These are phyloP conservation scores for Formica selysi DNA, from an alignment of 1,140 invertebrate species.

Conservation along the genomic window DNA sequence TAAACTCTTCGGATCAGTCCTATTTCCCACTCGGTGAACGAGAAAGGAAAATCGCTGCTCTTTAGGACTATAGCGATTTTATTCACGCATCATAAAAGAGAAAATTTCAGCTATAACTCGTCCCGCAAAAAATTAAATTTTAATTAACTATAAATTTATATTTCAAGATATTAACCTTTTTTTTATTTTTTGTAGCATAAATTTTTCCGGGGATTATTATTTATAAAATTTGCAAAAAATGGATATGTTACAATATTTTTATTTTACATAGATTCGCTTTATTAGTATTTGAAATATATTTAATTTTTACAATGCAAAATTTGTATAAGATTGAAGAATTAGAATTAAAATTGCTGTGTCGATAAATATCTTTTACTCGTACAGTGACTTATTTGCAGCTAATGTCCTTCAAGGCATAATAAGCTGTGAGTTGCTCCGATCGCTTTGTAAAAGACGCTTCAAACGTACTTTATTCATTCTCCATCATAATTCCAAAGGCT, in stretches of 20 bases:
- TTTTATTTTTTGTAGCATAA: background rate
- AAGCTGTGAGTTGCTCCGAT: constrained; percentile 30
- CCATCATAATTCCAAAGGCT: constrained; percentile 39
- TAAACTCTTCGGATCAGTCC: constrained; percentile 43
- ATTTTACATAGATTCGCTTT: background rate
- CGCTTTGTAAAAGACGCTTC: background rate
- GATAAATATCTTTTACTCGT: background rate
- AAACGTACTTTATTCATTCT: constrained; percentile 29
- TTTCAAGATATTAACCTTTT: background rate
- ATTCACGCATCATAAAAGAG: constrained; percentile 16
- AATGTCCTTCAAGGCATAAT: constrained; percentile 13
- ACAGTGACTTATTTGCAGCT: background rate
- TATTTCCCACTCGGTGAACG: background rate
- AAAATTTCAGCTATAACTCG: constrained; percentile 6
- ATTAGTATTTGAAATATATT: background rate
- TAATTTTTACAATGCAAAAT: background rate
- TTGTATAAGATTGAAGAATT: background rate
- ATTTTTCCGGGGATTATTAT: background rate
- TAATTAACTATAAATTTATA: background rate
- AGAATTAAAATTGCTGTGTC: background rate
- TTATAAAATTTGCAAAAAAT: background rate
- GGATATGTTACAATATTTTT: background rate
- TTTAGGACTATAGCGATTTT: background rate
- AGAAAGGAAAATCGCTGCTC: background rate
- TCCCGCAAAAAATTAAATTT: constrained; percentile 20